phyloP scores from a whole-genome alignment of 2,888 invertebrate species.

The Altica lythri region DNA sequence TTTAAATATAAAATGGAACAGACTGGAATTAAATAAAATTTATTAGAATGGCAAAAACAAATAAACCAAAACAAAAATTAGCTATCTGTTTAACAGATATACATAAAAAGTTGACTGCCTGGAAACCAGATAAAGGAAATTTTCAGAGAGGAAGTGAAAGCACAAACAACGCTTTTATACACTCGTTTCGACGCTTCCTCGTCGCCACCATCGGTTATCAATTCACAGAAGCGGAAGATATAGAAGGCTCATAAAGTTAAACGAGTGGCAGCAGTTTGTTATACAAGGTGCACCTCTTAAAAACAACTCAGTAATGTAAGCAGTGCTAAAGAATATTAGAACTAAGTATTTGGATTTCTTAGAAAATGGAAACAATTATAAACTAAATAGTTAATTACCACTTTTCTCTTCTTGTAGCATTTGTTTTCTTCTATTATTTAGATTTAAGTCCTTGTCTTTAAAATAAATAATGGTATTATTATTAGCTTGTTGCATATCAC shows the following conservation, averaged over 20 bases:
- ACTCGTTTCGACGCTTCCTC: constrained; percentile 21
- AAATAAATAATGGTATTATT: too few species aligned
- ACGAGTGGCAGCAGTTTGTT: constrained; percentile 48
- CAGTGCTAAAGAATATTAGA: not conserved
- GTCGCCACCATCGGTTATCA: constrained; percentile 47
- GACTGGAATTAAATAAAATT: too few species aligned
- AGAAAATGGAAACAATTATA: too few species aligned
- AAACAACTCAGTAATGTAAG: not conserved
- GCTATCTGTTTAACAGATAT: not conserved
- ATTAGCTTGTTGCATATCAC: too few species aligned
- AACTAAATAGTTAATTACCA: too few species aligned
- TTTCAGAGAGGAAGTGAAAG: constrained; percentile 6
- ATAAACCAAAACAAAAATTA: not conserved
- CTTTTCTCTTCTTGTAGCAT: not conserved
- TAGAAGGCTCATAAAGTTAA: constrained; percentile 43
- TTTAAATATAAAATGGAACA: too few species aligned
- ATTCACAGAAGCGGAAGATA: constrained; percentile 48
- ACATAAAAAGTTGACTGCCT: constrained; percentile 11
- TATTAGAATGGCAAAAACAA: too few species aligned
- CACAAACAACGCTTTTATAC: constrained; percentile 14
- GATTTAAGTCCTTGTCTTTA: too few species aligned
- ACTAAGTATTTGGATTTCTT: not conserved
- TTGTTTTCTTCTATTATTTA: too few species aligned
- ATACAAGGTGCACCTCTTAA: constrained; percentile 3
- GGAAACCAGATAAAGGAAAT: constrained; percentile 12